These are phyloP conservation scores for Gonatopus flavifemur DNA, from an alignment of 1,140 invertebrate genomes.

Conservation along the genomic window DNA sequence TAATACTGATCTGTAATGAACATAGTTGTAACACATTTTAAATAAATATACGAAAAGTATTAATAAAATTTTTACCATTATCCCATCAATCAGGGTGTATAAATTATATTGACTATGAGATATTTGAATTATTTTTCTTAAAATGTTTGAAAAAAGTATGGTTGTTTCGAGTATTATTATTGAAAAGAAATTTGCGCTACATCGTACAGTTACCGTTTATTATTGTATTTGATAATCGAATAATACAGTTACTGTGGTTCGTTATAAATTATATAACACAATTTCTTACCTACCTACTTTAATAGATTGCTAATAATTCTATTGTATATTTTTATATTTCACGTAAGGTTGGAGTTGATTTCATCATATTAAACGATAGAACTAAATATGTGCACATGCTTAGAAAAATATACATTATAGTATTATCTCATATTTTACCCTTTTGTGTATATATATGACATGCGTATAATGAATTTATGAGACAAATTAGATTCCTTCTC, in stretches of 20 bases:
- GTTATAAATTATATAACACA: slow-evolving; percentile 46
- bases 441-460: slow-evolving; percentile 16
- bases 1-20: too few relatives aligned
- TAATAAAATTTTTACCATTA: too few relatives aligned
- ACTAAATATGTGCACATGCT: slow-evolving; percentile 33
- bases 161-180: too few relatives aligned
- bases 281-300: slow-evolving; percentile 28
- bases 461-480: slow-evolving; percentile 9
- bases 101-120: too few relatives aligned
- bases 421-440: slow-evolving; percentile 18
- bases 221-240: slow-evolving; percentile 31
- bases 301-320: slow-evolving; percentile 15
- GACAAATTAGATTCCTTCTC: too few relatives aligned
- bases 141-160: too few relatives aligned
- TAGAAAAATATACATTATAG: slow-evolving; percentile 49
- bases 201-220: slow-evolving; percentile 26
- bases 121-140: too few relatives aligned
- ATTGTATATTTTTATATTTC: slow-evolving; percentile 17
- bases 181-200: neutral
- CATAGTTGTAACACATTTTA: too few relatives aligned
- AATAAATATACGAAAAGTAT: too few relatives aligned
- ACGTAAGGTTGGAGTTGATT: slow-evolving; percentile 22
- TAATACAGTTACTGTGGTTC: slow-evolving; percentile 35
- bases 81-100: too few relatives aligned
- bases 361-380: slow-evolving; percentile 32